Evolutionary conservation across 2,888 invertebrate genomes (phyloP).

Genomic region (Cylindroiulus punctatus): DNA sequence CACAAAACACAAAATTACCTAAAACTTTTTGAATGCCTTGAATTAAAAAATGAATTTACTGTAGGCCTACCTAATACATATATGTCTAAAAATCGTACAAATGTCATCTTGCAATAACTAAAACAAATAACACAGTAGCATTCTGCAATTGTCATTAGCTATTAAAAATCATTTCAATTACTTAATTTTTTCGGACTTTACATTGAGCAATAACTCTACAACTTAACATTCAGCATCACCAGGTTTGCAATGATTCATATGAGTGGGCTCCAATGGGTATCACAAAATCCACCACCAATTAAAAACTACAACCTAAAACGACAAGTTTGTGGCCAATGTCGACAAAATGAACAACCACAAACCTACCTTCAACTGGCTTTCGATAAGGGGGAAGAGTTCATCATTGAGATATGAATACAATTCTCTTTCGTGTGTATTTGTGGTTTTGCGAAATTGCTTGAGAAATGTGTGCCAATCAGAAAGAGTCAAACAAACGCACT

Average conservation of each 20-base stretch:
- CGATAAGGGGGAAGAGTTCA: slow-evolving; percentile 62
- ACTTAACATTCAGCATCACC: background rate
- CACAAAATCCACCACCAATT: slow-evolving; percentile 10
- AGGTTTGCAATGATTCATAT: background rate
- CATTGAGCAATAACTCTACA: background rate
- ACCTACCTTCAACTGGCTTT: slow-evolving; percentile 61
- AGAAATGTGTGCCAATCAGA: slow-evolving; percentile 62
- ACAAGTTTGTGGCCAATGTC: slow-evolving; percentile 46
- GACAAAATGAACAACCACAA: slow-evolving; percentile 49
- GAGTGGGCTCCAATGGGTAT: background rate
- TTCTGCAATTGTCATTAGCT: background rate
- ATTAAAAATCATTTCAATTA: background rate
- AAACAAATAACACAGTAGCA: background rate
- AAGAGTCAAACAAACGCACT: slow-evolving; percentile 62
- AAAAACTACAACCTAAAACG: slow-evolving; percentile 44
- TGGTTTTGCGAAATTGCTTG: slow-evolving; percentile 62
- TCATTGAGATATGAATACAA: slow-evolving; percentile 61
- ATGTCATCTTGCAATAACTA: background rate
- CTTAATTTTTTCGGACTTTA: background rate
- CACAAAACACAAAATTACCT: slow-evolving; percentile 1
- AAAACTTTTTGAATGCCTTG: background rate
- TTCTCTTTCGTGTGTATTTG: slow-evolving; percentile 61
- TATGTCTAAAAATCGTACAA: background rate
- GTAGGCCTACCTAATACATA: background rate
- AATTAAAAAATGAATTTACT: background rate